Evolutionary conservation across 2,888 invertebrate genomes (phyloP).

Genomic region (Apamea monoglypha): DNA sequence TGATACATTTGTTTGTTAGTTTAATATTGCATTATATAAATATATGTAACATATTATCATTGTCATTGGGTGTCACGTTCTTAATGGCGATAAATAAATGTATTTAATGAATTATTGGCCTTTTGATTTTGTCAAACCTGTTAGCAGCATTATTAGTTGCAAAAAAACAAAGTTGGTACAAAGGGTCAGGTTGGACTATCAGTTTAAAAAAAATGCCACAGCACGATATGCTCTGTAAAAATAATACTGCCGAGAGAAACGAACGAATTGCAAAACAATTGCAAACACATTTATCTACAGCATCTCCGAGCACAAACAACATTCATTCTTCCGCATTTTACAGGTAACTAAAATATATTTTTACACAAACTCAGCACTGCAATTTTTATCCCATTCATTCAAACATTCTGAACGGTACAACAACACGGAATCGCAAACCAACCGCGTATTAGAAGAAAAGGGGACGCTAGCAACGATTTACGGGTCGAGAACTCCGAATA

Average conservation of each 20-base stretch:
- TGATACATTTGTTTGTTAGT: slow-evolving; percentile 88
- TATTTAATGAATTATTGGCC: slow-evolving; percentile 71
- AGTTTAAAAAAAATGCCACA: not conserved
- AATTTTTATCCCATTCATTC: slow-evolving; percentile 67
- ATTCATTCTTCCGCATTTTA: slow-evolving; percentile 44
- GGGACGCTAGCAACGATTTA: slow-evolving; percentile 75
- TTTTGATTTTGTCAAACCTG: slow-evolving; percentile 48
- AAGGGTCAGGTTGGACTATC: not conserved
- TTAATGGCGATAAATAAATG: slow-evolving; percentile 87
- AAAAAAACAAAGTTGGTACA: not conserved
- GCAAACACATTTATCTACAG: slow-evolving; percentile 38
- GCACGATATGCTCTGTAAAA: not conserved
- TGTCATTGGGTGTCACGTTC: slow-evolving; percentile 87
- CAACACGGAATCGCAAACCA: slow-evolving; percentile 70
- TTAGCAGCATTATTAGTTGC: not conserved
- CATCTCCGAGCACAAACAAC: slow-evolving; percentile 38
- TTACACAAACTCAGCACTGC: slow-evolving; percentile 54
- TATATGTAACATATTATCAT: slow-evolving; percentile 75
- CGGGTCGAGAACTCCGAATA: slow-evolving; percentile 77
- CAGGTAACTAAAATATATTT: slow-evolving; percentile 61
- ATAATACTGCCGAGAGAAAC: slow-evolving; percentile 2
- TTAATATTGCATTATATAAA: slow-evolving; percentile 76
- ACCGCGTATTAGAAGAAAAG: slow-evolving; percentile 72
- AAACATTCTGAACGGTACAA: slow-evolving; percentile 71
- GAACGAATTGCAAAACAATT: slow-evolving; percentile 42